Percentiles rank a stretch among this genome's conserved stretches.
These are phyloP conservation scores for Hippocampus zosterae DNA, from an alignment of 2,113 vertebrate genomes.

Conservation along the genomic window DNA sequence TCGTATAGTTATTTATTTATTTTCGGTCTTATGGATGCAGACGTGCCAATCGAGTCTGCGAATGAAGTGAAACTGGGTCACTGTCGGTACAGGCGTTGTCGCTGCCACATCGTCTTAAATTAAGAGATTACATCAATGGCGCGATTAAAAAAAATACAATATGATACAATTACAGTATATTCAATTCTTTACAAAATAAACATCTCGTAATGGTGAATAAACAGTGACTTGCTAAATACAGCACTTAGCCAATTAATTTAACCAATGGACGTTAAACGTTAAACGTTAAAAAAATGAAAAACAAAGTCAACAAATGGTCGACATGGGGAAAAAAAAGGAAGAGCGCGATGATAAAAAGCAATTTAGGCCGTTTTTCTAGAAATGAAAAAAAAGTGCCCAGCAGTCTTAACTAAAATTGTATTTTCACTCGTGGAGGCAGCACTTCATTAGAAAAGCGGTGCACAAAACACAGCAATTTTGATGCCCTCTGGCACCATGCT, in stretches of 20 bases:
- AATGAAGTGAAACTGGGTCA: conserved; percentile 60
- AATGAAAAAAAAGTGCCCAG: too few relatives aligned
- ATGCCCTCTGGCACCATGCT: too few relatives aligned
- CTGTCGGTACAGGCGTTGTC: conserved; percentile 18
- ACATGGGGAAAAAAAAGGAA: not conserved
- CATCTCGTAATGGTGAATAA: not conserved
- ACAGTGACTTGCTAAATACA: not conserved
- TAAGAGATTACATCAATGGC: conserved; percentile 41
- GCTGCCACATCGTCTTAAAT: conserved; percentile 41
- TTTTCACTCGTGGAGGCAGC: too few relatives aligned
- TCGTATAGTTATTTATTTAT: conserved; percentile 22
- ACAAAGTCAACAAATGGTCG: not conserved
- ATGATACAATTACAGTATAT: conserved; percentile 25
- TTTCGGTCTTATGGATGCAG: conserved; percentile 33
- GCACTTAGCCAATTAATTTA: not conserved
- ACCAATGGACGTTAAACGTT: too few relatives aligned
- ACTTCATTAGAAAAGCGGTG: too few relatives aligned
- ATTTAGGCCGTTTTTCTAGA: too few relatives aligned
- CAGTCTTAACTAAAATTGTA: too few relatives aligned
- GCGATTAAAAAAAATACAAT: conserved; percentile 35
- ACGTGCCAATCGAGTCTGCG: conserved; percentile 47
- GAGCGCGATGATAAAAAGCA: too few relatives aligned
- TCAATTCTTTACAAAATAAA: conserved; percentile 34
- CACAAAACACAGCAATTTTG: too few relatives aligned
- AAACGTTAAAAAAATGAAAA: not conserved